Conservation (phyloP, 2,797 vertebrate genomes). For the Amblyraja radiata region DNA sequence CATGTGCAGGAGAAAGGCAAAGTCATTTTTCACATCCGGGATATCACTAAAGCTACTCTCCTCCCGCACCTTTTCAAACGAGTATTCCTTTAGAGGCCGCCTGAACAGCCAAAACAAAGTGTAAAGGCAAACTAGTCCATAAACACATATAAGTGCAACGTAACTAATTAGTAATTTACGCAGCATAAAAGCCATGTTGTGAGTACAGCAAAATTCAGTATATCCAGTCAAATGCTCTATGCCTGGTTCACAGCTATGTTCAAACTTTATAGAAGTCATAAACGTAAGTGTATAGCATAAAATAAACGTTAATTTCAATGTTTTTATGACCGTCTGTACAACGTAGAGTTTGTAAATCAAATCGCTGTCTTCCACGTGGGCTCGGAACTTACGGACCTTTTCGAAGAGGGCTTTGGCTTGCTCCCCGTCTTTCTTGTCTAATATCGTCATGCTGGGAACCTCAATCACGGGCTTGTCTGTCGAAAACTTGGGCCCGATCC, state of each 20-base stretch:
- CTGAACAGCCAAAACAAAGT: slow-evolving; percentile 95
- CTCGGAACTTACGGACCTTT: slow-evolving; percentile 92
- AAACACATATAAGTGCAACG: slow-evolving; percentile 87
- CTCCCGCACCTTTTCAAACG: slow-evolving; percentile 93
- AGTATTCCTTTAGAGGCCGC: slow-evolving; percentile 92
- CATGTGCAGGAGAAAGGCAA: slow-evolving; percentile 97
- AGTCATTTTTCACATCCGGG: slow-evolving; percentile 96
- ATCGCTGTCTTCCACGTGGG: slow-evolving; percentile 94
- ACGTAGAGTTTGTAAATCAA: slow-evolving; percentile 94
- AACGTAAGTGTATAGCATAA: slow-evolving; percentile 92
- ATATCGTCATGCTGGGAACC: slow-evolving; percentile 87
- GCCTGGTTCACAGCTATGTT: slow-evolving; percentile 79
- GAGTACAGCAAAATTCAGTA: slow-evolving; percentile 82
- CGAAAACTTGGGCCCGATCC: slow-evolving; percentile 85
- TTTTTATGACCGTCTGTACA: slow-evolving; percentile 92
- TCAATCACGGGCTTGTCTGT: slow-evolving; percentile 86
- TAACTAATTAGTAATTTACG: slow-evolving; percentile 94
- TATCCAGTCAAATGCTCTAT: slow-evolving; percentile 94
- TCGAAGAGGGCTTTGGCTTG: slow-evolving; percentile 97
- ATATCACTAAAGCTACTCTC: slow-evolving; percentile 98
- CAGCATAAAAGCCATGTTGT: slow-evolving; percentile 97
- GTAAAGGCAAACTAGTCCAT: slow-evolving; percentile 89
- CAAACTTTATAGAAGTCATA: slow-evolving; percentile 86
- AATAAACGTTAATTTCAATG: slow-evolving; percentile 92
- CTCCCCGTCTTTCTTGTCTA: slow-evolving; percentile 96